Conservation (phyloP, 2,888 invertebrate genomes). For the Phanerotoma sp. region DNA sequence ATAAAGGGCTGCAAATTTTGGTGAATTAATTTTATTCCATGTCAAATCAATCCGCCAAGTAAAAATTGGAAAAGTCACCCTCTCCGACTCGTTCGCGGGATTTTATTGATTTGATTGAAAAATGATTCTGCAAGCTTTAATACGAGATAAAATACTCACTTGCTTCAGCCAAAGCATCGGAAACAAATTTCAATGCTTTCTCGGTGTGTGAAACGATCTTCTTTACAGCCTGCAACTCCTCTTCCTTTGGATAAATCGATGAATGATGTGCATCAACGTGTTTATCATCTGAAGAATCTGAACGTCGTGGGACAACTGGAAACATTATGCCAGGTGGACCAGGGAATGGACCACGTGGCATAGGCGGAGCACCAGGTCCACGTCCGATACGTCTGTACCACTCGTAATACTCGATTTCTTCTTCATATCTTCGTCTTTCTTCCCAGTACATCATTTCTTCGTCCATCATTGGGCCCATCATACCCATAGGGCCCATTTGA, state of each 20-base stretch:
- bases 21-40: too few species aligned
- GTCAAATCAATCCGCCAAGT: too few species aligned
- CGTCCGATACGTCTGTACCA: conserved; percentile 71
- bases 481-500: conserved; percentile 53
- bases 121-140: too few species aligned
- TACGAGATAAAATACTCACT: conserved; percentile 38
- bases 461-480: conserved; percentile 65
- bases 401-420: conserved; percentile 71
- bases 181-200: conserved; percentile 90
- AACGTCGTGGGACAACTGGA: conserved; percentile 69
- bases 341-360: conserved; percentile 58
- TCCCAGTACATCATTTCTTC: conserved; percentile 88
- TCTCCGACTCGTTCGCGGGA: too few species aligned
- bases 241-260: conserved; percentile 90
- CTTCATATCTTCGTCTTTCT: conserved; percentile 74
- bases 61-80: too few species aligned
- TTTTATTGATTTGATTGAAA: too few species aligned
- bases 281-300: conserved; percentile 93
- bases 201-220: conserved; percentile 92
- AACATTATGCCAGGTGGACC: conserved; percentile 60
- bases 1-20: too few species aligned
- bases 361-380: conserved; percentile 57
- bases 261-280: conserved; percentile 93
- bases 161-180: conserved; percentile 76
- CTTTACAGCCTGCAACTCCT: conserved; percentile 86